Evolutionary conservation across 2,797 vertebrate species (phyloP).

Genomic region (Esox lucius): DNA sequence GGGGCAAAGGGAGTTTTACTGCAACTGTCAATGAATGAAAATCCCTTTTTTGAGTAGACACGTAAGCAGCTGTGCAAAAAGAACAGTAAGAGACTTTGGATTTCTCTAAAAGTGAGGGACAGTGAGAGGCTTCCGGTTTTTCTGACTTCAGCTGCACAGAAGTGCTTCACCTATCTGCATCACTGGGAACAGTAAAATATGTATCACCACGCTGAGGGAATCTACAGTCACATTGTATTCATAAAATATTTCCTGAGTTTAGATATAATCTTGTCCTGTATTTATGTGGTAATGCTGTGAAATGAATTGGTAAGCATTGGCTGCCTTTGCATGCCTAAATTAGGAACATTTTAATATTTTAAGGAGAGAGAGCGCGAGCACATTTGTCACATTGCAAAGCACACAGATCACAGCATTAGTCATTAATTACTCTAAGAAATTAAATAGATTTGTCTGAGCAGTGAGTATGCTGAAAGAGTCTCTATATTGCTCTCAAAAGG

Average conservation of each 20-base stretch:
- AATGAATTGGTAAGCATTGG: slow-evolving; percentile 27
- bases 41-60: not conserved
- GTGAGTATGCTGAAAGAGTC: slow-evolving; percentile 27
- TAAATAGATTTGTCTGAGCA: slow-evolving; percentile 36
- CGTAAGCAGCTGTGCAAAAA: not conserved
- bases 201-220: slow-evolving; percentile 43
- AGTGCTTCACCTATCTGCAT: not conserved
- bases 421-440: slow-evolving; percentile 56
- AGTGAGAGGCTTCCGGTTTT: not conserved
- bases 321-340: slow-evolving; percentile 25
- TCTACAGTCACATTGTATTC: slow-evolving; percentile 60
- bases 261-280: slow-evolving; percentile 47
- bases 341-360: slow-evolving; percentile 39
- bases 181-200: slow-evolving; percentile 27
- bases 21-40: not conserved
- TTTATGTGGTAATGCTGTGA: slow-evolving; percentile 41
- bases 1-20: not conserved
- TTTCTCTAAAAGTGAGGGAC: not conserved
- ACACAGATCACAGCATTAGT: slow-evolving; percentile 33
- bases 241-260: slow-evolving; percentile 45
- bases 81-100: not conserved
- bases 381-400: slow-evolving; percentile 40
- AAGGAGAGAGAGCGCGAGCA: slow-evolving; percentile 8
- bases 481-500: slow-evolving; percentile 25
- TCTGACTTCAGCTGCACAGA: not conserved